Conservation (phyloP, 1,140 invertebrate species). For the Drosophila nebulosa region DNA sequence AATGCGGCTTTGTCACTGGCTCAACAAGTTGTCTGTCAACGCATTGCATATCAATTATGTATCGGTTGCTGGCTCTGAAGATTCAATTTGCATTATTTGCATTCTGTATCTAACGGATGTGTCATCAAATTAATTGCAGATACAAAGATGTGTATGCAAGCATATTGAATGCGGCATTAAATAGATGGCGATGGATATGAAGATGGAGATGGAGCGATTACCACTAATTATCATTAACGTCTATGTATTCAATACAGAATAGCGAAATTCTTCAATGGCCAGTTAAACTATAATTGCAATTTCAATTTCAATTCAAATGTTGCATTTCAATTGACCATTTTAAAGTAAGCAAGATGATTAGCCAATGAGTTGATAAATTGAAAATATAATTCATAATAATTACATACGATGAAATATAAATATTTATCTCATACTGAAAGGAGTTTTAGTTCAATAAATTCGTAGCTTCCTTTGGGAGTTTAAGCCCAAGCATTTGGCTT, state of each 20-base stretch:
- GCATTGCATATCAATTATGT: conserved; percentile 40
- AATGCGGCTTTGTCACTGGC: conserved; percentile 27
- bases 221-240: neutral
- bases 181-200: neutral
- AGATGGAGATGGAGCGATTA: neutral
- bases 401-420: too few species aligned
- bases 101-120: conserved; percentile 12
- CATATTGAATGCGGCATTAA: neutral
- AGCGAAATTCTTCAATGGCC: neutral
- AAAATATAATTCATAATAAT: too few species aligned
- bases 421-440: too few species aligned
- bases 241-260: too few species aligned
- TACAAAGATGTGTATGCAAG: neutral
- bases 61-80: neutral
- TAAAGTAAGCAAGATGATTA: too few species aligned
- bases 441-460: too few species aligned
- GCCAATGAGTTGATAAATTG: too few species aligned
- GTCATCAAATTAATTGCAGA: conserved; percentile 40
- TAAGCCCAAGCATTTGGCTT: too few species aligned
- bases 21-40: conserved; percentile 49
- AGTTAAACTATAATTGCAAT: neutral
- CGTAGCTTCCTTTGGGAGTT: too few species aligned
- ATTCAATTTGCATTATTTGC: conserved; percentile 23
- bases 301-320: neutral
- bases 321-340: neutral